Evolutionary conservation across 2,888 invertebrate species (phyloP), one percentile per base, ranked within the genome.

Genomic region (Cecidostiba fungosa): DNA sequence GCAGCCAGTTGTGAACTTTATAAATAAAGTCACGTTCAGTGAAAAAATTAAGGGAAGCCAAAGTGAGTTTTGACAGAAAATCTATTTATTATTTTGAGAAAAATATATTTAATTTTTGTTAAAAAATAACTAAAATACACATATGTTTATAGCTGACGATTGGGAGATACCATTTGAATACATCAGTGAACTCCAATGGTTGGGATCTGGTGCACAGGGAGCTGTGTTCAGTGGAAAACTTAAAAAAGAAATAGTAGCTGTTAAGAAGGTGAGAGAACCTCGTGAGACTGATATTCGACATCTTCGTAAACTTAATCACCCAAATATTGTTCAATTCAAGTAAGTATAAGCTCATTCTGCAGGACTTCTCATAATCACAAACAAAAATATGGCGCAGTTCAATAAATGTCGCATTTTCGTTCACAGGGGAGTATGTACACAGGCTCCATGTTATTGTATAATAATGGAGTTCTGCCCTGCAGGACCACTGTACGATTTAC

Each of bases 391-490:
- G 4, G 23, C 14, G 2, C 66, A 66, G 19, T 12, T 43, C 23
- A 43, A 43, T 23, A 39, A 72, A 0, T 1, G 6, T 1, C 12
- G 12, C 14, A 43, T 72, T 43, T 26, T 23, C 43, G 14, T 54
- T 66, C 70, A 23, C 23, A 97, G 97, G 92, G 99, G 99, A 77
- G 97, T 99, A 6, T 99, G 99, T 92, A 98, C 98, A 0, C 97
- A 97, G 92, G 96, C 97, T 8, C 98, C 98, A 0, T 97, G 97
- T 90, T 98, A 97, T 92, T 98, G 98, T 93, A 97, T 99, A 89
- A 96, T 99, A 82, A 99, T 99, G 99, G 99, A 99, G 93, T 99
- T 96, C 94, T 99, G 99, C 93, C 98, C 98, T 3, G 97, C 97
- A 91, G 99, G 99, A 3, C 98, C 99, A 32, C 94, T 99, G 70